Percentiles rank a stretch among this genome's conserved stretches.
These are phyloP conservation scores for Cyclophora punctaria DNA, from an alignment of 2,888 invertebrate species.

Conservation along the genomic window DNA sequence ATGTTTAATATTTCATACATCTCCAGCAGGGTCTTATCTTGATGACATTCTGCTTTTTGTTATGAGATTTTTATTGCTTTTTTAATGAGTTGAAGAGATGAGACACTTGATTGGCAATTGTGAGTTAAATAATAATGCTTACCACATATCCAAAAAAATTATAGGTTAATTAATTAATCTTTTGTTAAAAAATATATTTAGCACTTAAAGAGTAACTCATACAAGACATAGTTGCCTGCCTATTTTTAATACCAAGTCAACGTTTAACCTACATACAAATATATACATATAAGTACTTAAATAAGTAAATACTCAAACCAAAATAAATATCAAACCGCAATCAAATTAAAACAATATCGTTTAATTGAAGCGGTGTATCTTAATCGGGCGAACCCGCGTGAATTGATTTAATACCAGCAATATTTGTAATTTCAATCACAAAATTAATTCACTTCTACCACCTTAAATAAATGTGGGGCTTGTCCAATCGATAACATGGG, in stretches of 20 bases:
- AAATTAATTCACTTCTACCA: constrained; percentile 66
- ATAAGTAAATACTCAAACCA: constrained; percentile 10
- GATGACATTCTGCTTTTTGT: constrained; percentile 31
- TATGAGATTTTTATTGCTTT: neutral
- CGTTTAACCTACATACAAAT: too few relatives aligned
- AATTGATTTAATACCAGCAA: constrained; percentile 50
- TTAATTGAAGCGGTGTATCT: constrained; percentile 34
- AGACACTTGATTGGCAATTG: too few relatives aligned
- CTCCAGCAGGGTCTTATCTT: constrained; percentile 30
- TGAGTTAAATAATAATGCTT: too few relatives aligned
- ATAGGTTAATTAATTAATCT: too few relatives aligned
- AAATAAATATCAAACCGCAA: constrained; percentile 20
- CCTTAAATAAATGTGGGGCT: constrained; percentile 65
- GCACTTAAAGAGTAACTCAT: too few relatives aligned
- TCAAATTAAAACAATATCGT: constrained; percentile 21
- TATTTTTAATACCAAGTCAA: too few relatives aligned
- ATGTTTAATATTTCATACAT: constrained; percentile 18
- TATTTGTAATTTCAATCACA: constrained; percentile 70
- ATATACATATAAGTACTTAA: neutral
- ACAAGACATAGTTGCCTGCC: too few relatives aligned
- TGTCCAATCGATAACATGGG: constrained; percentile 65
- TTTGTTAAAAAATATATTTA: too few relatives aligned
- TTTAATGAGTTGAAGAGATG: constrained; percentile 1
- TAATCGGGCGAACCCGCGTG: constrained; percentile 54
- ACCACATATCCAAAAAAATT: too few relatives aligned